A percentile compares a stretch with the other conserved stretches of the same genome.
Conservation (phyloP, 2,888 invertebrate species). For the Drosophila recens region DNA sequence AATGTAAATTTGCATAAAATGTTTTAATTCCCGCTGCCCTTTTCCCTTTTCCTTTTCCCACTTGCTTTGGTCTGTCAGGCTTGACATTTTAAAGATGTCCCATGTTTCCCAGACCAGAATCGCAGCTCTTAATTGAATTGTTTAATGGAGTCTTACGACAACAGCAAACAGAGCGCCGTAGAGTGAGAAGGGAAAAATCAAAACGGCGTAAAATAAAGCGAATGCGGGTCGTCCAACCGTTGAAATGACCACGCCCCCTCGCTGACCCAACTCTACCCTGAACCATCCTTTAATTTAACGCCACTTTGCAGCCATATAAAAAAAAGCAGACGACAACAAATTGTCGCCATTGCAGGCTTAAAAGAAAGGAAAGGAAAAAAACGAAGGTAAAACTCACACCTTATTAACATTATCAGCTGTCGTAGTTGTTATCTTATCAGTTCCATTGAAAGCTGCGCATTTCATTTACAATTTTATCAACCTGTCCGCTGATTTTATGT, state of each 20-base stretch:
- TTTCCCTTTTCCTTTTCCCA: neutral
- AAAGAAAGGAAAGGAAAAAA: constrained; percentile 11
- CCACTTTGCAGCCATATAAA: constrained; percentile 70
- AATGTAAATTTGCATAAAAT: constrained; percentile 73
- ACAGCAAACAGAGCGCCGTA: constrained; percentile 27
- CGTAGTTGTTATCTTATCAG: constrained; percentile 54
- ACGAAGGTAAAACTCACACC: constrained; percentile 57
- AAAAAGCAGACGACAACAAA: constrained; percentile 56
- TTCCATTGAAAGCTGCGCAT: constrained; percentile 45
- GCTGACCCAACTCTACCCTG: neutral
- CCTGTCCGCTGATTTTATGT: constrained; percentile 46
- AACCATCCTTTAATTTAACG: constrained; percentile 71
- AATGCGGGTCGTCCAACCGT: constrained; percentile 68
- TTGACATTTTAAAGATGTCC: constrained; percentile 73
- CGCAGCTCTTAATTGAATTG: constrained; percentile 74
- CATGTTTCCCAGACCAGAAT: constrained; percentile 28
- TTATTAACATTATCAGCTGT: constrained; percentile 61
- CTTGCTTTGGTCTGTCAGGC: constrained; percentile 17
- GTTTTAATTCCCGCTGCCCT: constrained; percentile 60
- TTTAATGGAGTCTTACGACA: constrained; percentile 76
- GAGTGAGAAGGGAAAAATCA: constrained; percentile 60
- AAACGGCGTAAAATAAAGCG: constrained; percentile 74
- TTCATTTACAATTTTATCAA: constrained; percentile 71
- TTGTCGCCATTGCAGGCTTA: constrained; percentile 60
- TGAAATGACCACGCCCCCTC: constrained; percentile 15